Conservation (phyloP, 2,797 vertebrate species). For the Orientallactaga sibirica region DNA sequence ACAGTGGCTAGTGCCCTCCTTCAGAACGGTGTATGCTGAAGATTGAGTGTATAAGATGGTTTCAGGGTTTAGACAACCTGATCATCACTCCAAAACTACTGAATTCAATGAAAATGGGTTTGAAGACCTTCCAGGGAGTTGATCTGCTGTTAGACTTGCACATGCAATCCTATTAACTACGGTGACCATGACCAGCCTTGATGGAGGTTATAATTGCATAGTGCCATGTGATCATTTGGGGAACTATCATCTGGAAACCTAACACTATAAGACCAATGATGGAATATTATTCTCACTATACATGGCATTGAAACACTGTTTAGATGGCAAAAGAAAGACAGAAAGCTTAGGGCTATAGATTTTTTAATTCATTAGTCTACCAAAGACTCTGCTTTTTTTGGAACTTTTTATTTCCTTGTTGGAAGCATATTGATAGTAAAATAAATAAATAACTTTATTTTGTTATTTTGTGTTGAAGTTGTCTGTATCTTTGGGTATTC, state of each 20-base stretch:
- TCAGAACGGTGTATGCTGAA: neutral
- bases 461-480: conserved; percentile 20
- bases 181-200: neutral
- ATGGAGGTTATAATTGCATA: too few relatives aligned
- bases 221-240: neutral
- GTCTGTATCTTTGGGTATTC: neutral
- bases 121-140: neutral
- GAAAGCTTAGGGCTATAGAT: neutral
- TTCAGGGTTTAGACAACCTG: neutral
- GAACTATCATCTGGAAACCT: neutral
- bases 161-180: neutral
- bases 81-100: neutral
- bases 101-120: neutral
- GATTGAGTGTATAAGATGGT: neutral
- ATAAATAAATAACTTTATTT: conserved; percentile 38
- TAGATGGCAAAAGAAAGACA: neutral
- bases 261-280: neutral
- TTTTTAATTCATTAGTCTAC: conserved; percentile 42
- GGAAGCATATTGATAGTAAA: neutral
- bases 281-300: conserved; percentile 12
- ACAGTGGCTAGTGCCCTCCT: neutral
- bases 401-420: conserved; percentile 29
- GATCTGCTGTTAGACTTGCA: neutral
- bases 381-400: neutral
- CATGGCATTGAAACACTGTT: neutral